phyloP scores from a whole-genome alignment of 1,140 invertebrate species.

The Drosophila paulistorum region DNA sequence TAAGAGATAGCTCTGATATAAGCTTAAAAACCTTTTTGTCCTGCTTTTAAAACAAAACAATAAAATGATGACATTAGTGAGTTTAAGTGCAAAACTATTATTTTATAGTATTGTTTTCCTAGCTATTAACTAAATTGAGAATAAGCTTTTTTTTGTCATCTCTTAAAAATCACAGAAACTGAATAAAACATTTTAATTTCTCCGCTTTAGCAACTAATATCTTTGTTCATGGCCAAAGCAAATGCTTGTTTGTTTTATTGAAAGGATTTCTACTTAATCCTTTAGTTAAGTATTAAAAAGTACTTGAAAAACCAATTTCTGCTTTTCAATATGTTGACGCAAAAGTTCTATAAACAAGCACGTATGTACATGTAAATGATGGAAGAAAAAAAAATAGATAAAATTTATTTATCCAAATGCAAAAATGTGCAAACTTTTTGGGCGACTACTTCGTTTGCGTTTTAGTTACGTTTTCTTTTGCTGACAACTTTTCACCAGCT shows the following conservation, averaged over 20 bases:
- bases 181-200: background rate
- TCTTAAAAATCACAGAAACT: too few relatives aligned
- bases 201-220: too few relatives aligned
- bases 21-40: too few relatives aligned
- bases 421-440: conserved; percentile 25
- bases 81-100: too few relatives aligned
- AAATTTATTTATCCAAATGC: conserved; percentile 42
- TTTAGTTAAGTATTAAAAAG: background rate
- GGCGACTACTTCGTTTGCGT: conserved; percentile 42
- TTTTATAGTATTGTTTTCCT: too few relatives aligned
- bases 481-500: conserved; percentile 47
- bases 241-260: background rate
- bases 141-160: too few relatives aligned
- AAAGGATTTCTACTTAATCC: conserved; percentile 1
- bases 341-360: background rate
- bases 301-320: conserved; percentile 3
- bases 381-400: conserved; percentile 30
- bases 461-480: conserved; percentile 32
- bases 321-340: conserved; percentile 23
- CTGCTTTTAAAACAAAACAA: too few relatives aligned
- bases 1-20: too few relatives aligned
- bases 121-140: too few relatives aligned
- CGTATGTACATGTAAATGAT: background rate
- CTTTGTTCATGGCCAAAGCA: background rate
- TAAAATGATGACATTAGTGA: too few relatives aligned